Evolutionary conservation across 2,797 vertebrate species (phyloP), one percentile per base, ranked within the genome.

Genomic region (Poeciliopsis infans): DNA sequence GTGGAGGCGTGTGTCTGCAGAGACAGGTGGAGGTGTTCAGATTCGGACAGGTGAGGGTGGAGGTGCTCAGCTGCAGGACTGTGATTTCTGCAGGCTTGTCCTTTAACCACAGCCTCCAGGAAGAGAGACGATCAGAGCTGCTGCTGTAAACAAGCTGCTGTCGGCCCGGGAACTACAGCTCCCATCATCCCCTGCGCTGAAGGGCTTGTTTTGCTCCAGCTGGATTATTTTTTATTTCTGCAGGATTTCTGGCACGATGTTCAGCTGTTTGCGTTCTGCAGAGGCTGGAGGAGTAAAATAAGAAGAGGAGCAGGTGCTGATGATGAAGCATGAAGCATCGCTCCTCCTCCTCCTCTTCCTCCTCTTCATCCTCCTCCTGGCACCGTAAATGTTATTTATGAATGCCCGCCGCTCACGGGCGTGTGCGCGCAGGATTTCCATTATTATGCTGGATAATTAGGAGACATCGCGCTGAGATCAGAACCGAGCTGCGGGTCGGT

Each of bases 331-430:
- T 71, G 82, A 53, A 81, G 68, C 68, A 45, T 70, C 68, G 83
- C 84, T 71, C 72, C 74, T 28, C 73, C 53, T 69, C 70, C 72
- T 45, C 75, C 78, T 86, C 78, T 75, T 66, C 72, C 66, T 74
- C 49, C 80, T 25, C 57, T 76, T 41, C 79, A 79, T 74, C 75
- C 78, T 72, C 76, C 71, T 46, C 75, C 80, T 86, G 84, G 66
- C 91, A 84, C 91, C 88, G 88, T 91, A 90, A 90, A 87, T 87
- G 89, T 94, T 95, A 94, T 95, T 95, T 94, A 95, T 95, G 91
- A 94, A 94, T 93, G 91, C 88, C 86, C 86, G 76, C 87, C 90
- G 92, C 90, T 92, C 89, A 85, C 93, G 92, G 90, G 89, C 89
- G 93, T 92, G 85, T 90, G 93, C 89, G 43, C 93, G 89, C 85